These are phyloP conservation scores for Tenrec ecaudatus DNA, from an alignment of 2,113 vertebrate species.

Conservation along the genomic window DNA sequence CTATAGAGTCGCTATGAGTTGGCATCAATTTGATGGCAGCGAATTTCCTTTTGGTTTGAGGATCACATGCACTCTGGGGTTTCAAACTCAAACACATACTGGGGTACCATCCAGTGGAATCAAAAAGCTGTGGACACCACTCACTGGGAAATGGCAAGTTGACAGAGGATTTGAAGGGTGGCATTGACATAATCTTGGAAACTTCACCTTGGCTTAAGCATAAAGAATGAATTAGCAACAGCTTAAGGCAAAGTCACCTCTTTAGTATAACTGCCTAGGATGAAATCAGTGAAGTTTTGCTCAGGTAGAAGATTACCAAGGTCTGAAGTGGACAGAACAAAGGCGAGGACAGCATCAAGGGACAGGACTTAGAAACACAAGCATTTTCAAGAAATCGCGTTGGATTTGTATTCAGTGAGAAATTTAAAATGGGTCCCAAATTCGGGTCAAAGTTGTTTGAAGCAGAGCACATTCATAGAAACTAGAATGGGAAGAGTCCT, in stretches of 20 bases:
- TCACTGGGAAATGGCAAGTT: fast-evolving
- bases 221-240: background rate
- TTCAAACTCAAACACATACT: background rate
- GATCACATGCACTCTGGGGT: background rate
- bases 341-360: background rate
- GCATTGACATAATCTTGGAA: background rate
- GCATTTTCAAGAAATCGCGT: background rate
- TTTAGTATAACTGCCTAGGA: background rate
- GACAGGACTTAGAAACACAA: too few species aligned
- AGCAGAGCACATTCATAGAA: background rate
- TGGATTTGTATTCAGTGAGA: background rate
- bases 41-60: background rate
- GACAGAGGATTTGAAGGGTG: background rate
- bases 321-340: background rate
- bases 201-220: background rate
- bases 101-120: background rate
- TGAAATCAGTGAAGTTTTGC: background rate
- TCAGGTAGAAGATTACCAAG: background rate
- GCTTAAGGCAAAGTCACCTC: background rate
- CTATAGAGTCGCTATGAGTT: too few species aligned
- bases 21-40: too few species aligned
- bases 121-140: background rate
- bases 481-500: background rate
- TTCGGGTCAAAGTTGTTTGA: background rate
- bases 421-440: background rate